Percentiles rank a stretch among this genome's conserved stretches.
Evolutionary conservation across 2,113 vertebrate genomes (phyloP).

Genomic region (Platycercus adscitus): DNA sequence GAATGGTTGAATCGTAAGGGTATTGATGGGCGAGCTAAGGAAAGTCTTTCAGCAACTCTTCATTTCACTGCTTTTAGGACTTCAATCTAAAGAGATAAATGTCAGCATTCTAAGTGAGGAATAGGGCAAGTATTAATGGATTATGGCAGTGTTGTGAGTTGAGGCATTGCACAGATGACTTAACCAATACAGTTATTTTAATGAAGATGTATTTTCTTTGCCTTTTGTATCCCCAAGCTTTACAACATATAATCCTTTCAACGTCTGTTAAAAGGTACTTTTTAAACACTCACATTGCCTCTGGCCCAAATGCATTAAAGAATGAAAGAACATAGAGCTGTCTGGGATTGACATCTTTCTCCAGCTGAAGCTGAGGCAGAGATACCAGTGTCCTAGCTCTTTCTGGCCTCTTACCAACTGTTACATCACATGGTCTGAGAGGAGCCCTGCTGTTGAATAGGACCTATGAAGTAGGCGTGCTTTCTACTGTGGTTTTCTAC

Average conservation of each 20-base stretch:
- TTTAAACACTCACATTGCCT: neutral
- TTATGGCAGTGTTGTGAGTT: neutral
- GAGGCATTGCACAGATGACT: neutral
- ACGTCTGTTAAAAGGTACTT: neutral
- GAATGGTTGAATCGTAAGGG: neutral
- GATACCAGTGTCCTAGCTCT: neutral
- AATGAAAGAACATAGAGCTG: neutral
- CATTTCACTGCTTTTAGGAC: neutral
- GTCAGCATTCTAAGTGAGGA: neutral
- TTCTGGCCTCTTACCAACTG: neutral
- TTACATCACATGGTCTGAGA: neutral
- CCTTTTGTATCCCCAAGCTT: neutral
- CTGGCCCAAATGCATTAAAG: slow-evolving; percentile 37
- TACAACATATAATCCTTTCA: neutral
- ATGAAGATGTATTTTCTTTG: neutral
- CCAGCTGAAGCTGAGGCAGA: neutral
- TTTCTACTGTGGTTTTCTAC: neutral
- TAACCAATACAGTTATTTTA: slow-evolving; percentile 6
- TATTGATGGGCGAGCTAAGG: neutral
- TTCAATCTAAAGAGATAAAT: neutral
- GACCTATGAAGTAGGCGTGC: neutral
- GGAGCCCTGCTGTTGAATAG: neutral
- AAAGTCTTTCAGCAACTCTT: neutral
- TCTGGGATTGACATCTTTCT: neutral
- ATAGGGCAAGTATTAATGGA: neutral